Conservation (phyloP, 2,113 vertebrate genomes). For the Shinisaurus crocodilurus region DNA sequence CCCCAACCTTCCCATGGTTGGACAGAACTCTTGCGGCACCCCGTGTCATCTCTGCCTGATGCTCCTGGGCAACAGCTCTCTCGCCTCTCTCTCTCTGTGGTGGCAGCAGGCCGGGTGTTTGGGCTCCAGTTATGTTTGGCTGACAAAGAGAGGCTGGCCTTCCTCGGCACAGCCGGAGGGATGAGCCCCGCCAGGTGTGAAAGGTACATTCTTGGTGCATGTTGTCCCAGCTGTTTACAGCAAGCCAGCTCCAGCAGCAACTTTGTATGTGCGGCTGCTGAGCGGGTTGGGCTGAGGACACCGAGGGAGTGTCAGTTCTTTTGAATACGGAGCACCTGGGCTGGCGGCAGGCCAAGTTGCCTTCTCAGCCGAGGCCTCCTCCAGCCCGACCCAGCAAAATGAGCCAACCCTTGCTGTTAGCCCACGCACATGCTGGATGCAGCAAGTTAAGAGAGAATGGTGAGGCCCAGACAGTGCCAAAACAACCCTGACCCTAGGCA, state of each 20-base stretch:
- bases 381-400: not conserved
- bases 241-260: not conserved
- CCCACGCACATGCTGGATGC: not conserved
- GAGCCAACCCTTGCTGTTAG: not conserved
- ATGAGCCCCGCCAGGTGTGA: constrained; percentile 2
- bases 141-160: not conserved
- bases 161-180: not conserved
- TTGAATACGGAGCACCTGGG: constrained; percentile 25
- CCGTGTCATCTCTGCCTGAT: not conserved
- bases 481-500: not conserved
- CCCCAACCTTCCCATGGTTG: not conserved
- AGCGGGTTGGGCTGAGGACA: constrained; percentile 40
- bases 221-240: constrained; percentile 15
- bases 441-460: not conserved
- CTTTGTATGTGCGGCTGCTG: not conserved
- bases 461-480: not conserved
- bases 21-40: not conserved
- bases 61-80: not conserved
- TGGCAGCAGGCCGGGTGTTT: not conserved
- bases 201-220: constrained; percentile 1
- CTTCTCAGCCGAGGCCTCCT: not conserved
- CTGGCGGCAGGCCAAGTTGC: constrained; percentile 27
- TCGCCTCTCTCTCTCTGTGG: not conserved
- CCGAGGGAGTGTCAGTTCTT: constrained; percentile 9
- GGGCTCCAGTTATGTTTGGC: not conserved